Conservation (phyloP, 2,888 invertebrate genomes). For the Neocrepidodera transversa region DNA sequence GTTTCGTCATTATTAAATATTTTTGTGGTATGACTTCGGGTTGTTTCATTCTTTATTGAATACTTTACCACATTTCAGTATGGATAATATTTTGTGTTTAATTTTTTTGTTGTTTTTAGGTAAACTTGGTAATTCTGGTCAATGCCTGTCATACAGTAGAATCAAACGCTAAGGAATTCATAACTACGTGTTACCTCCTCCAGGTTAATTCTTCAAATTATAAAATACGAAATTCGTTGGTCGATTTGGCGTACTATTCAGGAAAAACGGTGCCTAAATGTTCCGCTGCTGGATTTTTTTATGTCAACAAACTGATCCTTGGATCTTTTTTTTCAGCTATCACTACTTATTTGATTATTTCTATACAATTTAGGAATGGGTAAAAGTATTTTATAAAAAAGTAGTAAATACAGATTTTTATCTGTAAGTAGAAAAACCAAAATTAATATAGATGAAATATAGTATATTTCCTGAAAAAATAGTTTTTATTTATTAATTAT, state of each 20-base stretch:
- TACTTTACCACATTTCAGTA: no score
- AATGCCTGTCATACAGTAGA: neutral
- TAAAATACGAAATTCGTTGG: neutral
- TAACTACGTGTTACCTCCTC: neutral
- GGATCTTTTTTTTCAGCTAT: slow-evolving; percentile 3
- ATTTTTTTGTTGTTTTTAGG: neutral
- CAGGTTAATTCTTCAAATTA: neutral
- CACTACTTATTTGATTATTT: slow-evolving; percentile 3
- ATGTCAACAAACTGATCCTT: neutral
- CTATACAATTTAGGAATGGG: slow-evolving; percentile 14
- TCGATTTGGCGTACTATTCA: neutral
- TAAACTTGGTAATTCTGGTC: neutral
- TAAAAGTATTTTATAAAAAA: no score
- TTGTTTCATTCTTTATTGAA: no score
- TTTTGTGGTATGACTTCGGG: no score
- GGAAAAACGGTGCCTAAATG: neutral
- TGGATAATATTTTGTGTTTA: no score
- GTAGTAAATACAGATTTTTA: no score
- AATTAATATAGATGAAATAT: no score
- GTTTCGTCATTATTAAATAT: no score
- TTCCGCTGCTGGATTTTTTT: slow-evolving; percentile 6
- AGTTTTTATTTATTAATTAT: no score
- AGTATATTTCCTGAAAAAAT: no score
- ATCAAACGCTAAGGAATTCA: neutral
- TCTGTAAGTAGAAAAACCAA: no score